Base-by-base conservation (phyloP, 1,140 invertebrate genomes). In the Bombus picipes region DNA sequence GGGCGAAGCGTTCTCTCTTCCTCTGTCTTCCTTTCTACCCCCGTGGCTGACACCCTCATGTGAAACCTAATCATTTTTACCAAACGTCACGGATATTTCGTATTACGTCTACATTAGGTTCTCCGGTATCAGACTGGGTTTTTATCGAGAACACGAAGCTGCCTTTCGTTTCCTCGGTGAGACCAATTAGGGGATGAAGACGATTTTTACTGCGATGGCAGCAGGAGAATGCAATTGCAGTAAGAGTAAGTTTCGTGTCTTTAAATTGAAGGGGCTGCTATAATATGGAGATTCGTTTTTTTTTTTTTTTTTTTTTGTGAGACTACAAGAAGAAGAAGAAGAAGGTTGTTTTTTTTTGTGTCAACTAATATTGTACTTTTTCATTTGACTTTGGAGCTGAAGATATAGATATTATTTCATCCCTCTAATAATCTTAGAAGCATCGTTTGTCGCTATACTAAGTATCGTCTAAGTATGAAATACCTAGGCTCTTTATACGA, bases 11-110 rank as follows among this genome's bases (percentile, higher is more conserved):
- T 22, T 76, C 34, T 76, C 34, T 73, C 78, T 41, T 71, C 75
- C 73, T 62, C 47, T 62, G n/a, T 85, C 25, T 15, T 72, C 18
- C 41, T 75, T 65, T 86, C 81, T 71, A 74, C 86, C 81, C 85
- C 84, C 85, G 85, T 85, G 47, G 59, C 79, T 81, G 79, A 77
- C 90, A 68, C 86, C 90, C 87, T 89, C 86, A 90, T 86, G 90
- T 94, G 94, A 94, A 95, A 95, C 92, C 91, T 92, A 94, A 95
- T 94, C 93, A 93, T 92, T 92, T 93, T 92, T 92, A 91, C 84
- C 85, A 81, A 53, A 43, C 90, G 90, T 91, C 90, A 92, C 86
- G 86, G 88, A 91, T 91, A 93, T 94, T 92, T 93, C 90, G 91
- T 93, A 89, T 91, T 92, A 89, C 87, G 88, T 90, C 91, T 90